Percentiles rank a stretch among this genome's conserved stretches.
phyloP scores from a whole-genome alignment of 2,888 invertebrate genomes.

The Meiosimyza decipiens region DNA sequence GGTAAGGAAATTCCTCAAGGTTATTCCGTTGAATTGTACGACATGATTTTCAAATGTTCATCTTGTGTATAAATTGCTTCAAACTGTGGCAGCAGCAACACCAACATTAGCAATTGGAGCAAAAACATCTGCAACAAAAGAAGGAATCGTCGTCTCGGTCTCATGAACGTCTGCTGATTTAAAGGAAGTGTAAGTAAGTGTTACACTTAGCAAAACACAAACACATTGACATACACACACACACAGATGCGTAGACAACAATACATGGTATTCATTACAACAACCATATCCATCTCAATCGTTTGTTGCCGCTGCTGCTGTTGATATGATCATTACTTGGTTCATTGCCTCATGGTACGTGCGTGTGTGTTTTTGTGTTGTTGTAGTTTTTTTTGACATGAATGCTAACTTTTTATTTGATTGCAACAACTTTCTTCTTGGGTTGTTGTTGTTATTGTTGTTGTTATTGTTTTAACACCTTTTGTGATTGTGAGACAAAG shows the following conservation, averaged over 20 bases:
- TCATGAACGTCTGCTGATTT: conserved; percentile 5
- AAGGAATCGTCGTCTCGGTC: neutral
- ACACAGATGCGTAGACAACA: neutral
- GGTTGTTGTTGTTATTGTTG: neutral
- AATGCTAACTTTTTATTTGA: neutral
- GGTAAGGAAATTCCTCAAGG: conserved; percentile 62
- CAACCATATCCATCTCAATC: conserved; percentile 9
- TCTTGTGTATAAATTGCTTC: conserved; percentile 9
- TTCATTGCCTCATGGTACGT: conserved; percentile 55
- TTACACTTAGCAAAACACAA: conserved; percentile 6
- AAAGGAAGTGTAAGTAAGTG: conserved; percentile 10
- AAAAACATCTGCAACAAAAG: neutral
- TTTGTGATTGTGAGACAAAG: no score
- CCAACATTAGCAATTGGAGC: no score
- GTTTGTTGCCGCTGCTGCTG: conserved; percentile 5
- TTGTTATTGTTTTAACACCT: no score
- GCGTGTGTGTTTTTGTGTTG: neutral
- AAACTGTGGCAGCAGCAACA: conserved; percentile 8
- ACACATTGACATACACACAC: neutral
- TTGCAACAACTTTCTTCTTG: no score
- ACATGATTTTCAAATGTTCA: conserved; percentile 43
- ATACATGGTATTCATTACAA: neutral
- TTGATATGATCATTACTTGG: conserved; percentile 53
- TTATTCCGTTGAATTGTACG: conserved; percentile 50
- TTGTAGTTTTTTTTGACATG: conserved; percentile 4